phyloP scores from a whole-genome alignment of 1,140 invertebrate species.

The Melipona quadrifasciata region DNA sequence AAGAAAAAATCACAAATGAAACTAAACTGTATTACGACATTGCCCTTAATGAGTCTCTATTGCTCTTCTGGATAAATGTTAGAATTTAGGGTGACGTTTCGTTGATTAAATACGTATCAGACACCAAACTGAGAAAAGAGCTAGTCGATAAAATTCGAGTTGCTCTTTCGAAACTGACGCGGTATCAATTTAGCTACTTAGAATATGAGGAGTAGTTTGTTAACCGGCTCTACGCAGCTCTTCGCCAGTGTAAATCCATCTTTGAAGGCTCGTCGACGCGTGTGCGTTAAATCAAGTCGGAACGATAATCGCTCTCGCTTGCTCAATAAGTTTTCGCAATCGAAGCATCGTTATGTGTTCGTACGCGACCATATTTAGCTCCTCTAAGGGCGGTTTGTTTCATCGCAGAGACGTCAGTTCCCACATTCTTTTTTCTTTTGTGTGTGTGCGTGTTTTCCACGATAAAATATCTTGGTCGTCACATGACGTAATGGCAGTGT shows the following conservation, averaged over 20 bases:
- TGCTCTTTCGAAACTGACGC: neutral
- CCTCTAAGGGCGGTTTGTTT: neutral
- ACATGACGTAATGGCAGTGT: neutral
- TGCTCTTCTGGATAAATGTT: neutral
- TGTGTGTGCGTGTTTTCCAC: neutral
- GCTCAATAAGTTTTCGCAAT: slow-evolving; percentile 59
- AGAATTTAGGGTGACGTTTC: neutral
- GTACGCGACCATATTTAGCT: neutral
- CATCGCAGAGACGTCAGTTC: neutral
- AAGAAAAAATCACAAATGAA: neutral
- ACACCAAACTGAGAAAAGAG: neutral
- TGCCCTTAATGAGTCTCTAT: neutral
- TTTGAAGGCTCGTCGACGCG: neutral
- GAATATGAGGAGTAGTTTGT: slow-evolving; percentile 1
- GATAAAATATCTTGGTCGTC: neutral
- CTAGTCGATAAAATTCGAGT: neutral
- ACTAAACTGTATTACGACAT: neutral
- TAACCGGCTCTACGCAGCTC: neutral
- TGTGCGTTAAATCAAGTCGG: neutral
- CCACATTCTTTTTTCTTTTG: neutral
- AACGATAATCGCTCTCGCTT: slow-evolving; percentile 61
- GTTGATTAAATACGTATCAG: neutral
- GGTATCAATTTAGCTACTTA: slow-evolving; percentile 1
- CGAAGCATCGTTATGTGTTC: neutral
- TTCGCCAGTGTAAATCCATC: slow-evolving; percentile 25